phyloP scores from a whole-genome alignment of 2,888 invertebrate genomes.

The Myopa tessellatipennis region DNA sequence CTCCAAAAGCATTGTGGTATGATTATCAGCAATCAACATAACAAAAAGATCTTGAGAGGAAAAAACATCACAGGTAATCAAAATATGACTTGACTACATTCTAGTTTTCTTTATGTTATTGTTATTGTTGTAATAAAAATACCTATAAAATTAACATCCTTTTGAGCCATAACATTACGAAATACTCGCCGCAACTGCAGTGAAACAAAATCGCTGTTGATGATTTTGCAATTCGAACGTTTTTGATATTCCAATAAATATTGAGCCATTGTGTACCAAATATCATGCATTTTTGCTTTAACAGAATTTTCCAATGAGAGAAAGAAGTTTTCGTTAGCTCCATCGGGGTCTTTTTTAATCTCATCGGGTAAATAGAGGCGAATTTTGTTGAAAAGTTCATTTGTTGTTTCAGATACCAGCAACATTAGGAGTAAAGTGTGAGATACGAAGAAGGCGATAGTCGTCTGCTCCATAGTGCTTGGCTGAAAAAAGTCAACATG shows the following conservation, averaged over 20 bases:
- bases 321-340: conserved; percentile 60
- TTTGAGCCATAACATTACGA: conserved; percentile 60
- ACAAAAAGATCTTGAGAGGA: conserved; percentile 57
- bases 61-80: background rate
- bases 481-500: conserved; percentile 37
- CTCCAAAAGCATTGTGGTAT: conserved; percentile 55
- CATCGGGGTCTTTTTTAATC: conserved; percentile 50
- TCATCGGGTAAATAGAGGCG: conserved; percentile 47
- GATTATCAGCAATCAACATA: conserved; percentile 59
- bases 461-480: conserved; percentile 53
- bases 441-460: conserved; percentile 61
- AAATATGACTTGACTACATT: no score
- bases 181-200: conserved; percentile 61
- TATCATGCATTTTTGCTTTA: conserved; percentile 63
- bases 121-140: conserved; percentile 22
- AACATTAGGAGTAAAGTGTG: conserved; percentile 58
- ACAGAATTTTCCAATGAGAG: conserved; percentile 60
- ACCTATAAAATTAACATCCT: conserved; percentile 65
- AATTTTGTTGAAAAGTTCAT: conserved; percentile 54
- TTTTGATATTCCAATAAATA: conserved; percentile 61
- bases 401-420: conserved; percentile 52
- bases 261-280: conserved; percentile 64
- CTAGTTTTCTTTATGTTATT: no score
- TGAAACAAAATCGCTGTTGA: conserved; percentile 59
- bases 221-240: conserved; percentile 52